Evolutionary conservation across 2,797 vertebrate species (phyloP).

Genomic region (Pristis pectinata): DNA sequence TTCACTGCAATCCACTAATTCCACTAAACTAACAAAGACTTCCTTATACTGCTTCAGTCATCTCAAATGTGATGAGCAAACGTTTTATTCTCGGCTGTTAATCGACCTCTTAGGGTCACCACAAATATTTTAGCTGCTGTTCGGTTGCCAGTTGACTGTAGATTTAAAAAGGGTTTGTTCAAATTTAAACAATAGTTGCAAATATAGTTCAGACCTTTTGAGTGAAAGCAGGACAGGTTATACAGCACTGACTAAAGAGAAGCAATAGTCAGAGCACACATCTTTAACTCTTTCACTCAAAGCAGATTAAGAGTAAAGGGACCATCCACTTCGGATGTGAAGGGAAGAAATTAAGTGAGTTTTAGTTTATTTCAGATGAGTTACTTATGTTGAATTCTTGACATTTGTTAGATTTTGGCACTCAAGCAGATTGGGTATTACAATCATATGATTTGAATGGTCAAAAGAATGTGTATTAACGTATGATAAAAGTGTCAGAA

Average conservation of each 20-base stretch:
- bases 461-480: neutral
- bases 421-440: neutral
- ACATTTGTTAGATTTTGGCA: neutral
- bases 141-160: neutral
- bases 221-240: neutral
- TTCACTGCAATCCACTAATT: constrained; percentile 20
- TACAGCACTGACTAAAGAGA: neutral
- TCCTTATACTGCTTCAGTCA: neutral
- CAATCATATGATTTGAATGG: neutral
- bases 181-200: neutral
- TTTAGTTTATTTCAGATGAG: neutral
- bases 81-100: neutral
- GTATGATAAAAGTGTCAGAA: neutral
- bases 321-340: neutral
- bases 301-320: neutral
- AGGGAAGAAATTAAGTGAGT: neutral
- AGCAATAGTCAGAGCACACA: neutral
- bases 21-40: neutral
- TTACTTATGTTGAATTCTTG: neutral
- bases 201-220: neutral
- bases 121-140: neutral
- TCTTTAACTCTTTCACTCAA: neutral
- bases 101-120: neutral
- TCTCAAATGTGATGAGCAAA: neutral
- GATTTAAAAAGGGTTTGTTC: neutral